Base-by-base conservation (phyloP, 2,797 vertebrate genomes). In the Melanotaenia trifasciata region DNA sequence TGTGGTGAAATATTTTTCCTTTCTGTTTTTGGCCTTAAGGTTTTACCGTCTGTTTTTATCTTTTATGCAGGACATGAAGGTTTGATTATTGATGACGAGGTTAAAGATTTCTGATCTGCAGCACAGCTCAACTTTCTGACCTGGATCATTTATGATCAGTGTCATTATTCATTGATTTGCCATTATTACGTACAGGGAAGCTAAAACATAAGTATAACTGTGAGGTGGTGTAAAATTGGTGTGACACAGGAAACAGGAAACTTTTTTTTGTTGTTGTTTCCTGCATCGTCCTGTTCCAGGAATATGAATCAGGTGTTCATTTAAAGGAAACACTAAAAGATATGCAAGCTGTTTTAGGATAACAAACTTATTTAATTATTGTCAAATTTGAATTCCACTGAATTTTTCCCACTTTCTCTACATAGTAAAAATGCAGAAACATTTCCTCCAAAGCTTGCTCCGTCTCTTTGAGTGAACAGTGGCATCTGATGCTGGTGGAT, bases 381-480 rank as follows among this genome's bases (percentile, higher is more conserved):
- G n/a, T 47, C 7, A n/a, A 32, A 8, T 57, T 33, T 60, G 51
- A 58, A 62, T 60, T 56, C 1, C 51, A 62, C 33, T 33, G 70
- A 9, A 12, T 64, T 32, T 57, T 57, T 72, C 28, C 58, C 40
- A 4, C 22, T 10, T 66, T 38, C 30, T 73, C 78, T 80, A 83
- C 70, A 87, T 81, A 83, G 78, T 58, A 5, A 36, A 72, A 71
- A 53, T 38, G 14, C 62, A 18, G 28, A 57, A 32, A 30, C 24
- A n/a, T 68, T 89, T 87, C 78, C 84, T 50, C 68, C 74, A 74
- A 87, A 85, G 47, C 12, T 3, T 84, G 67, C 64, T 50, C 80
- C 67, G 79, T 87, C 70, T 68, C 51, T 66, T 81, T 58, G 43
- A 63, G 70, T 80, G 74, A 89, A 68, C 65, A 70, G 58, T 61